Evolutionary conservation across 2,797 vertebrate species (phyloP), one percentile per base, ranked within the genome.

Genomic region (Anguilla megastoma): DNA sequence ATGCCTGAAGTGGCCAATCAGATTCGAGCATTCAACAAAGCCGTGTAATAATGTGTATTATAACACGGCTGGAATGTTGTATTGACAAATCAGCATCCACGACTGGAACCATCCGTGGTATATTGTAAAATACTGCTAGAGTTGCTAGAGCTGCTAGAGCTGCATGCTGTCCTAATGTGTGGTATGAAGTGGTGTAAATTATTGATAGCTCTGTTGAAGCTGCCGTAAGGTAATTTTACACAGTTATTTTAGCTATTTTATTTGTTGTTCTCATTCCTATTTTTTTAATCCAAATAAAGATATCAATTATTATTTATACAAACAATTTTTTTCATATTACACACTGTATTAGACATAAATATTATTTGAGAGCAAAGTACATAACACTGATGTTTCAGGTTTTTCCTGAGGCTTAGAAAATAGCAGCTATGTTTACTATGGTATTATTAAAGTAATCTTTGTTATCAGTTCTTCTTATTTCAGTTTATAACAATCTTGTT

Each of bases 51-150:
- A 45, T 45, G 41, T 45, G 41, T 45, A 45, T 45, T 45, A 45
- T 45, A 45, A 45, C 41, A 45, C 41, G 41, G 3, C 41, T 45
- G 41, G 41, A 45, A 45, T 45, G 41, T 45, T 45, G 41, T 45
- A 45, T 45, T 45, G 41, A 45, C 41, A 45, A 45, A 45, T 45
- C 41, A 45, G 41, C 41, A 45, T 45, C 41, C 41, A 45, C 41
- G 41, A 45, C 41, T 45, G 41, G 41, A 45, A 45, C 41, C 41
- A 45, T 45, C 41, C 90, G 89, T 33, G 89, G 88, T 88, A 79
- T 2, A 27, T 80, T 93, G 94, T 93, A 91, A 95, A 94, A 93
- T 93, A 94, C 88, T 90, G 89, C 92, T 89, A 87, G 33, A 14
- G 71, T 84, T 93, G 88, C 27, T 71, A 87, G 33, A 14, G 71